Evolutionary conservation across 2,113 vertebrate genomes (phyloP), one percentile per base, ranked within the genome.

Genomic region (Callocephalon fimbriatum): DNA sequence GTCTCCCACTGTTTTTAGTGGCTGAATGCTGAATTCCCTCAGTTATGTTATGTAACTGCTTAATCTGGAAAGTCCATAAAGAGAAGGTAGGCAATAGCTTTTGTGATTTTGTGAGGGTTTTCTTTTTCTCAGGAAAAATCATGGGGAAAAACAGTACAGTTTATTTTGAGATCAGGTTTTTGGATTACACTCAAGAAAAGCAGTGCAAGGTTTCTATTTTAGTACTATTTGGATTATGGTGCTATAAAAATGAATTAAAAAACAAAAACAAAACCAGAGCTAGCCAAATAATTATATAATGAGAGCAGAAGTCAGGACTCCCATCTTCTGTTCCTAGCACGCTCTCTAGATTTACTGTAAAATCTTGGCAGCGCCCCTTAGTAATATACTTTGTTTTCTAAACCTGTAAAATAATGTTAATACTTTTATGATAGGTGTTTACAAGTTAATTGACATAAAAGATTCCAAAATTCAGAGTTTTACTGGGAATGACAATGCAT

Each of bases 111-210:
- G 51, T 20, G 72, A 87, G 11, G 18, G 15, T 50, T 93, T 74
- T 68, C 53, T 95, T 82, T 66, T 78, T 71, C 70, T 85, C 51
- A 72, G 26, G 51, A 56, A 78, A 85, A 86, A 73, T 9, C 9
- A 58, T 4, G 18, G 47, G 63, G 31, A 61, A 88, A 93, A 91
- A 37, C 27, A 72, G 66, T 23, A 44, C 25, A 75, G 74, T 29
- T 37, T 95, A 83, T 79, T 94, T 79, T 94, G 73, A 77, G 67
- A 88, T 14, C 17, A 35, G 37, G 23, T 61, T 91, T 53, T 81
- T 97, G 92, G 84, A 91, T 53, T 79, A 79, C 56, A 29, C 71
- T 91, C 95, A 96, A 95, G 87, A 94, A 94, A 95, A 96, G 48
- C 78, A 92, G 53, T 20, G 38, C 53, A 83, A 70, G 15, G 25